A percentile compares a stretch with the other conserved stretches of the same genome.
Conservation (phyloP, 1,140 invertebrate species). For the Dysdera silvatica region DNA sequence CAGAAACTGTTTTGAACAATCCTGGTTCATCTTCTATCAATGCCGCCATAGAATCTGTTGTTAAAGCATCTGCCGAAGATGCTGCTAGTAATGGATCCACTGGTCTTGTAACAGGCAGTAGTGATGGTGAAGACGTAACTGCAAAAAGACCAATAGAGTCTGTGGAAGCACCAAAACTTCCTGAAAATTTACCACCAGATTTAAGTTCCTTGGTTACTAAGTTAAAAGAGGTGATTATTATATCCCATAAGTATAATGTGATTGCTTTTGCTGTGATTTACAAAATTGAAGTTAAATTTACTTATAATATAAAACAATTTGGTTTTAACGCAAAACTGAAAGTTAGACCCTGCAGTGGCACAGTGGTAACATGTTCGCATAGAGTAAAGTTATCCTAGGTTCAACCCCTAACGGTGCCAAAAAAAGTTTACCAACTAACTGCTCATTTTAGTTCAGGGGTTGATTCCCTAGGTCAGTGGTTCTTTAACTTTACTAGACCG, state of each 20-base stretch:
- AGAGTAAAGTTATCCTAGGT: too few relatives aligned
- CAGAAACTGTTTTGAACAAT: background rate
- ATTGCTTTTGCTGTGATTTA: background rate
- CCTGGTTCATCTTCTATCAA: conserved; percentile 29
- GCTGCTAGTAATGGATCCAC: conserved; percentile 45
- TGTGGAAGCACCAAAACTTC: conserved; percentile 48
- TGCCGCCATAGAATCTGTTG: conserved; percentile 53
- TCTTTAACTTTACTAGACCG: too few relatives aligned
- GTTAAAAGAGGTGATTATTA: conserved; percentile 51
- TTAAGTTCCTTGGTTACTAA: conserved; percentile 51
- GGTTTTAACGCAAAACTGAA: background rate
- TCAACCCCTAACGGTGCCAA: too few relatives aligned
- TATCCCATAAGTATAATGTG: too few relatives aligned
- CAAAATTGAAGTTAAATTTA: background rate
- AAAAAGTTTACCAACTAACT: too few relatives aligned
- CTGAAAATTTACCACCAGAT: conserved; percentile 52
- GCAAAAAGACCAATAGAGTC: conserved; percentile 3
- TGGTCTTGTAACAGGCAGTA: conserved; percentile 40
- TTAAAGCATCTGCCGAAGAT: conserved; percentile 47
- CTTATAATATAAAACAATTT: background rate
- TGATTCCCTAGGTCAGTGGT: too few relatives aligned
- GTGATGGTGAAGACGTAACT: conserved; percentile 27
- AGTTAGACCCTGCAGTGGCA: too few relatives aligned
- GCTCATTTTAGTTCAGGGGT: too few relatives aligned
- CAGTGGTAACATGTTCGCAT: too few relatives aligned